These are phyloP conservation scores for Nezara viridula DNA, from an alignment of 2,888 invertebrate species.

Conservation along the genomic window DNA sequence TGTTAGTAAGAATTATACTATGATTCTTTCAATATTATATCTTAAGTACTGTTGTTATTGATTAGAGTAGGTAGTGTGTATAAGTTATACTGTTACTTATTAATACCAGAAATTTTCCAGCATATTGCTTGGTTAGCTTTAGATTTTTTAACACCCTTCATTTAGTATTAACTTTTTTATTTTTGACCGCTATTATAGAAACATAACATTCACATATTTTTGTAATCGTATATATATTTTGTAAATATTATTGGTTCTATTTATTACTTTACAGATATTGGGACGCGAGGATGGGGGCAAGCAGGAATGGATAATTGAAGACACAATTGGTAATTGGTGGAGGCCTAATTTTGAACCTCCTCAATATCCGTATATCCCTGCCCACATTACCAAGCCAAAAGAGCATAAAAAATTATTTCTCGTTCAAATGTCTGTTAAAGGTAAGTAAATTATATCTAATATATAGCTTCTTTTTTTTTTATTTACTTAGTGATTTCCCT, in stretches of 20 bases:
- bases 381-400: conserved; percentile 99
- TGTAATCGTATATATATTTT: background rate
- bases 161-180: too few relatives aligned
- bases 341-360: conserved; percentile 99
- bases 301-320: conserved; percentile 98
- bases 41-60: background rate
- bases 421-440: conserved; percentile 96
- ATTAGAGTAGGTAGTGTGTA: background rate
- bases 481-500: background rate
- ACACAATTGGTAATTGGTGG: conserved; percentile 99
- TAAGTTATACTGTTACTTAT: background rate
- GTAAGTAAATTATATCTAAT: conserved; percentile 67
- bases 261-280: conserved; percentile 78
- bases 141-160: background rate
- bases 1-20: too few relatives aligned
- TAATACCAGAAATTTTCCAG: background rate
- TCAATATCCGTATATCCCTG: conserved; percentile 98
- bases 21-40: too few relatives aligned
- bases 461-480: background rate
- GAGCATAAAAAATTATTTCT: conserved; percentile 97
- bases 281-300: conserved; percentile 96
- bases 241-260: background rate
- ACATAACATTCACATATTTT: background rate
- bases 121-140: background rate
- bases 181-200: too few relatives aligned